phyloP scores from a whole-genome alignment of 2,113 vertebrate species.

The Diadophis punctatus region DNA sequence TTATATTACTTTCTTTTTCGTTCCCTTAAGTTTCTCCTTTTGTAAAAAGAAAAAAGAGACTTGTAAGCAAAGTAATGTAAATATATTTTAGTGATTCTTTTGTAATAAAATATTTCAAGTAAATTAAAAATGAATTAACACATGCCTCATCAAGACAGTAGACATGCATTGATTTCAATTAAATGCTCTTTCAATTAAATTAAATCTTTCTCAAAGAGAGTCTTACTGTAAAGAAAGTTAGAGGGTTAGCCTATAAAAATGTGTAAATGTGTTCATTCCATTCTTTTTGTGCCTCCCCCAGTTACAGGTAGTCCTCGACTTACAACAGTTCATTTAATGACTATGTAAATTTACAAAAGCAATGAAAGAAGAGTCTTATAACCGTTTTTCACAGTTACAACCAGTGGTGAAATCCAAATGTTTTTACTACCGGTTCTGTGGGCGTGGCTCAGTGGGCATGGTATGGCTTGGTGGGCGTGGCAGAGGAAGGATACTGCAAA shows the following conservation, averaged over 20 bases:
- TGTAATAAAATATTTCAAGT: background rate
- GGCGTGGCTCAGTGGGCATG: too few species aligned
- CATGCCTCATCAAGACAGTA: background rate
- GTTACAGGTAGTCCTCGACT: too few species aligned
- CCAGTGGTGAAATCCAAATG: too few species aligned
- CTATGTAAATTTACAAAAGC: too few species aligned
- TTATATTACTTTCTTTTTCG: background rate
- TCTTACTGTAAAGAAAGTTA: background rate
- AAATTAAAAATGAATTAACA: background rate
- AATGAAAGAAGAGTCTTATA: too few species aligned
- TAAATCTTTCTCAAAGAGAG: background rate
- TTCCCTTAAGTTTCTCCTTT: background rate
- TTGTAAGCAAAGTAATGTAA: background rate
- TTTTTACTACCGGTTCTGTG: too few species aligned
- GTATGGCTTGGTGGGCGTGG: too few species aligned
- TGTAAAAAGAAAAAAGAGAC: background rate
- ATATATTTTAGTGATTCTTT: background rate
- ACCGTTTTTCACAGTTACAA: too few species aligned
- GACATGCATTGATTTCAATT: background rate
- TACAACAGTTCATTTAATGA: too few species aligned
- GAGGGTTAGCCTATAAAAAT: background rate
- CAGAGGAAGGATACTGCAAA: too few species aligned
- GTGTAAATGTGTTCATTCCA: background rate
- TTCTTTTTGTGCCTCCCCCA: background rate
- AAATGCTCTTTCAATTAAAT: too few species aligned